phyloP scores from a whole-genome alignment of 2,797 vertebrate species.

The Eurystomus glaucurus region DNA sequence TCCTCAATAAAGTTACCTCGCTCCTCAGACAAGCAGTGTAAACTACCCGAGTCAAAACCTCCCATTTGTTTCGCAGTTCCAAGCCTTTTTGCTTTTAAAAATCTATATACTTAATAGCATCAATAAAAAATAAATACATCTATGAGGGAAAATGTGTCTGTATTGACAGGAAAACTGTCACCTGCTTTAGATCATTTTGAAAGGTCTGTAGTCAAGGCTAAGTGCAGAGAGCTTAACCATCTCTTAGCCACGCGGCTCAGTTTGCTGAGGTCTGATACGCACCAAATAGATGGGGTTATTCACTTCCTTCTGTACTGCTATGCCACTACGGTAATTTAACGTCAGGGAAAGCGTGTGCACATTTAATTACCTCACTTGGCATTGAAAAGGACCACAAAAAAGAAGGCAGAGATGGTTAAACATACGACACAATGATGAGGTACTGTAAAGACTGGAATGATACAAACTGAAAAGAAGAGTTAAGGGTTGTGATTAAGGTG shows the following conservation, averaged over 20 bases:
- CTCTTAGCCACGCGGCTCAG: neutral
- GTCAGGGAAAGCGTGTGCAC: neutral
- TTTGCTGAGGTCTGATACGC: neutral
- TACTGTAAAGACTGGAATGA: neutral
- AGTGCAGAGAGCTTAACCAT: neutral
- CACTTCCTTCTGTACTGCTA: neutral
- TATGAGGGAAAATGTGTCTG: neutral
- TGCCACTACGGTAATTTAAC: neutral
- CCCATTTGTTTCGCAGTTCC: neutral
- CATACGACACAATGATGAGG: neutral
- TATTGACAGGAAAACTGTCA: neutral
- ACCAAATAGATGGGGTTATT: neutral
- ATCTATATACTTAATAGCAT: neutral
- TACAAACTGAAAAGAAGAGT: neutral
- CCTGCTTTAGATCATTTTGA: neutral
- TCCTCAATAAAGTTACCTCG: neutral
- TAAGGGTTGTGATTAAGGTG: neutral
- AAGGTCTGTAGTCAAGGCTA: neutral
- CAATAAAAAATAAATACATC: neutral
- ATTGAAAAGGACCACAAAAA: neutral
- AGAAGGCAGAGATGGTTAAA: neutral
- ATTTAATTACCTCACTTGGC: neutral
- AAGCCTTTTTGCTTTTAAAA: neutral
- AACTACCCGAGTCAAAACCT: neutral
- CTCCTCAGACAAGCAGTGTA: neutral